Evolutionary conservation across 2,888 invertebrate species (phyloP).

Genomic region (Eristalinus aeneus): DNA sequence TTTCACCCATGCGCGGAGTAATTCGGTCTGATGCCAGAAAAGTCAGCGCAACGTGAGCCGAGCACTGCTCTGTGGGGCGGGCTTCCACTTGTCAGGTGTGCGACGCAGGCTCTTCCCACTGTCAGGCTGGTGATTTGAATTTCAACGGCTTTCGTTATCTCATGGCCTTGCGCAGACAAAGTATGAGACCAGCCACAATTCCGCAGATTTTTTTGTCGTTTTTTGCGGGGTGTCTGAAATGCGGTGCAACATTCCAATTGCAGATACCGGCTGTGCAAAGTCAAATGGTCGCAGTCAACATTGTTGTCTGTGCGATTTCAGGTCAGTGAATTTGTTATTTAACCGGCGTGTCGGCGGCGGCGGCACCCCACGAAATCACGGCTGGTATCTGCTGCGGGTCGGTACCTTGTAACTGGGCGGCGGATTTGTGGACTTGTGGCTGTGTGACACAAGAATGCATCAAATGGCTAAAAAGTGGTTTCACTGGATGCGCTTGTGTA

Average conservation of each 20-base stretch:
- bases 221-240: background rate
- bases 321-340: slow-evolving; percentile 53
- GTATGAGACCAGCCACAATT: too few relatives aligned
- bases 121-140: slow-evolving; percentile 48
- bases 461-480: slow-evolving; percentile 50
- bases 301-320: slow-evolving; percentile 47
- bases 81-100: slow-evolving; percentile 63
- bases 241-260: slow-evolving; percentile 3
- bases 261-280: background rate
- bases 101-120: slow-evolving; percentile 46
- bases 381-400: slow-evolving; percentile 28
- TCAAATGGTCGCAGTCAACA: slow-evolving; percentile 40
- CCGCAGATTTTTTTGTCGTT: background rate
- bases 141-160: slow-evolving; percentile 64
- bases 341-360: background rate
- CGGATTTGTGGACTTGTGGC: slow-evolving; percentile 39
- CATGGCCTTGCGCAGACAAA: slow-evolving; percentile 47
- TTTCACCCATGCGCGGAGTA: slow-evolving; percentile 10
- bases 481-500: slow-evolving; percentile 24
- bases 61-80: slow-evolving; percentile 36
- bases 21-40: slow-evolving; percentile 6
- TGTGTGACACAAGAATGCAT: slow-evolving; percentile 52
- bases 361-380: slow-evolving; percentile 41
- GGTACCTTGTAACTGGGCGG: slow-evolving; percentile 13
- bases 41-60: slow-evolving; percentile 13